Evolutionary conservation across 2,888 invertebrate species (phyloP).

Genomic region (Dicyrtoma fusca): DNA sequence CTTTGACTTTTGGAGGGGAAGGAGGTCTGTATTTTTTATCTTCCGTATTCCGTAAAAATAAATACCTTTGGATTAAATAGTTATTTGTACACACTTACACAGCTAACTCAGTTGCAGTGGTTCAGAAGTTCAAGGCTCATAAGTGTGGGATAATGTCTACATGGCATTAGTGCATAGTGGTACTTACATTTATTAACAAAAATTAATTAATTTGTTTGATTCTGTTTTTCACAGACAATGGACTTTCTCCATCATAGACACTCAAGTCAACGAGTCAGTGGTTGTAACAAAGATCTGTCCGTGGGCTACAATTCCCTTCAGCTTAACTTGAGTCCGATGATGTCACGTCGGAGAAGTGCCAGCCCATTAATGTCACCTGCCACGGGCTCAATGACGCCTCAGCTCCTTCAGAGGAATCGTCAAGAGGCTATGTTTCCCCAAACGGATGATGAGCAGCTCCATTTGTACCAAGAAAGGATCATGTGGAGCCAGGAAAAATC

Average conservation of each 20-base stretch:
- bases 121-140: no score
- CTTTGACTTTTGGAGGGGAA: no score
- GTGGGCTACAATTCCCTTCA: slow-evolving; percentile 18
- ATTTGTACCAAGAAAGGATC: slow-evolving; percentile 54
- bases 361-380: slow-evolving; percentile 52
- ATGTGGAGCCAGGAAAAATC: slow-evolving; percentile 56
- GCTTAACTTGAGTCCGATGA: slow-evolving; percentile 42
- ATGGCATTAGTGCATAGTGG: no score
- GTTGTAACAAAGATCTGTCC: slow-evolving; percentile 4
- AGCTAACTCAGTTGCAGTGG: no score
- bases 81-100: no score
- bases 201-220: neutral
- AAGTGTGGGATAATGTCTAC: no score
- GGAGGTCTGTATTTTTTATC: no score
- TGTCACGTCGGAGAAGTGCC: slow-evolving; percentile 52
- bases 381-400: slow-evolving; percentile 44
- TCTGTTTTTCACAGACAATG: neutral
- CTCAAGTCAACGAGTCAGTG: neutral
- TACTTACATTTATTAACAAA: no score
- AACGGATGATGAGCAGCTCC: slow-evolving; percentile 55
- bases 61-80: no score
- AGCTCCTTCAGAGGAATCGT: slow-evolving; percentile 52
- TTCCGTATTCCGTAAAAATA: no score
- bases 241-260: slow-evolving; percentile 19
- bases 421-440: slow-evolving; percentile 55